Evolutionary conservation across 64 coral and sea anemone species (phyloP), one percentile per base, ranked within the genome.

Genomic region (Cladopsammia gracilis): DNA sequence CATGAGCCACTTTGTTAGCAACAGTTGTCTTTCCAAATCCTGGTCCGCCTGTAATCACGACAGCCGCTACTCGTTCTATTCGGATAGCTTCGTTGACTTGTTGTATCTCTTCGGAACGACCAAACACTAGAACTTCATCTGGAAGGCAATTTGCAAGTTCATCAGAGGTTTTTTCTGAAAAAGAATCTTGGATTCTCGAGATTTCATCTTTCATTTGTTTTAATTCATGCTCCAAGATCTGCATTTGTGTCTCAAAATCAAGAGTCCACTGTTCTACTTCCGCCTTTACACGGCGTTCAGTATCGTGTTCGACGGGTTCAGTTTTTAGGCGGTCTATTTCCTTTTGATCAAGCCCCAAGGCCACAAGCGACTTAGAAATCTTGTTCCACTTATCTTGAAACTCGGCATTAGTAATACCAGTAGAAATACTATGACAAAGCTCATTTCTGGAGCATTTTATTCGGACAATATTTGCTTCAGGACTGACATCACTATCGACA

Each of bases 21-120:
- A 85, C 87, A 6, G 93, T 56, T 3, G 93, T 84, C 64, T 94
- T 94, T 26, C 93, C 87, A 88, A 71, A 93, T 18, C 91, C 91
- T 59, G 91, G 91, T 13, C 60, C 91, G 15, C 91, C 91, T 53
- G 85, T 88, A 45, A 93, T 50, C 1, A 93, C 23, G 58, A 93
- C 83, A 57, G 58, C 56, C 0, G 59, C 58, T 47, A 66, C 34
- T 23, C 62, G 3, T 10, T 23, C 14, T 9, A n/a, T 15, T 23
- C 6, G 62, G 25, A 93, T 75, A 53, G 75, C n/a, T 7, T 53
- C 11, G 2, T 16, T 56, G 43, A 87, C 10, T 0, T 79, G 3
- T 42, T 78, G 14, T 49, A 87, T 93, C 14, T 87, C 82, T 22
- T 77, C 4, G 25, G 71, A 45, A 14, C 91, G 83, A 8, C 91